Evolutionary conservation across 30 jellyfish, hydroid and myxozoan genomes (phyloP), one percentile per base, ranked within the genome.

Genomic region (Catostylus mosaicus): DNA sequence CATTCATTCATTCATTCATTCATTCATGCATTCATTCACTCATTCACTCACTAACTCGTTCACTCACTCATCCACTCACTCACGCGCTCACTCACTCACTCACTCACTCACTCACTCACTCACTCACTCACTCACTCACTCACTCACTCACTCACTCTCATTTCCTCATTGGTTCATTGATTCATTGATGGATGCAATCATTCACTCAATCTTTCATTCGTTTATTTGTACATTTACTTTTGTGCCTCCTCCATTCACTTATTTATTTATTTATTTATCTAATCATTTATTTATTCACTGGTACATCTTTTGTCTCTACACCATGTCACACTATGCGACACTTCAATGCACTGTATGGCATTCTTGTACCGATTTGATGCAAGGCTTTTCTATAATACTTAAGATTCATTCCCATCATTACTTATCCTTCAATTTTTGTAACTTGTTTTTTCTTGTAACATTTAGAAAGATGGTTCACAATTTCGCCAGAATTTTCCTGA

Each of bases 51-150:
- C 4, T 9, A 2, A 40, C 20, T 48, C 63, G 20, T 48, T 8
- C 63, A 48, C 20, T 48, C 63, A 48, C 20, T 48, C 63, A 48
- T 48, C 20, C 63, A 48, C 20, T 48, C 63, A 8, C 20, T 48
- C 24, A 48, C 20, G 14, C 63, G 3, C 20, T 48, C 63, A 16
- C 23, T 16, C 63, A 4, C 20, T 48, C 14, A 43, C 56, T 43
- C 56, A 43, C 56, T 43, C 56, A 43, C 56, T 43, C 56, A 43
- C 56, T 43, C 56, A 43, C 56, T 43, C 56, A 43, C 56, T 43
- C 56, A 16, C 56, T 43, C 56, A 16, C 56, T 43, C 56, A 43
- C 56, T 43, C 56, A 43, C 56, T 43, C 56, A 43, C 56, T 43
- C 56, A 43, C 56, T 43, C 56, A 43, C 56, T 43, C 56, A 43